Base-by-base conservation (phyloP, 2,113 vertebrate genomes). In the Syngnathus scovelli region DNA sequence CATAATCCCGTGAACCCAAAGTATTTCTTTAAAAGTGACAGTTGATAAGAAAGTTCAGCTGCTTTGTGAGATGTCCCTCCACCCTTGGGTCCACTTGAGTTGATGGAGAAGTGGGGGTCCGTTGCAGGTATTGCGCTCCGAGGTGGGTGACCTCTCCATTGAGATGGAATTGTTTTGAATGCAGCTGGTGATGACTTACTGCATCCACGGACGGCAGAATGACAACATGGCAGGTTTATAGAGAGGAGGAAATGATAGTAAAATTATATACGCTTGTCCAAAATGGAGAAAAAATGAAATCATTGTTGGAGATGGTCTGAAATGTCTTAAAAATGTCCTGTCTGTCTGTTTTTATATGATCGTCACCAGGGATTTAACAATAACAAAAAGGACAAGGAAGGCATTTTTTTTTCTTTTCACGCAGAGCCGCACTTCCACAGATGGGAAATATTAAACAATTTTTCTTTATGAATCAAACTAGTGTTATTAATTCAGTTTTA, bases 221-320 rank as follows among this genome's bases (percentile, higher is more conserved):
- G 84, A 85, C 83, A 88, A 76, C 68, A 78, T 83, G 83, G 84
- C 87, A 87, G 75, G 62, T 90, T 90, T 87, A 87, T 73, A 64
- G 66, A 72, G 27, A 56, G 67, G 59, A 76, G 73, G 68, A 55
- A 75, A 79, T 70, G 81, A 75, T 67, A 81, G 77, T 85, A 77
- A 86, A 85, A 78, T 6, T 43, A 62, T 36, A 49, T 68, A 71
- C 64, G 74, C 27, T 70, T 66, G 72, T 60, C 60, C 44, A 55
- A 66, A 71, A 56, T 44, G 21, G 21, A 21, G 11, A 21, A 21
- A 21, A 41, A 18, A 23, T 56, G 64, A 68, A 73, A 72, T 75
- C 69, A 72, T 75, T 72, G 68, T 55, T 61, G 43, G 65, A 15
- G 43, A 72, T 27, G 18, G 27, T 48, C 61, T 49, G 58, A 78